Conservation (phyloP, 2,797 vertebrate species). For the Rachycentron canadum region DNA sequence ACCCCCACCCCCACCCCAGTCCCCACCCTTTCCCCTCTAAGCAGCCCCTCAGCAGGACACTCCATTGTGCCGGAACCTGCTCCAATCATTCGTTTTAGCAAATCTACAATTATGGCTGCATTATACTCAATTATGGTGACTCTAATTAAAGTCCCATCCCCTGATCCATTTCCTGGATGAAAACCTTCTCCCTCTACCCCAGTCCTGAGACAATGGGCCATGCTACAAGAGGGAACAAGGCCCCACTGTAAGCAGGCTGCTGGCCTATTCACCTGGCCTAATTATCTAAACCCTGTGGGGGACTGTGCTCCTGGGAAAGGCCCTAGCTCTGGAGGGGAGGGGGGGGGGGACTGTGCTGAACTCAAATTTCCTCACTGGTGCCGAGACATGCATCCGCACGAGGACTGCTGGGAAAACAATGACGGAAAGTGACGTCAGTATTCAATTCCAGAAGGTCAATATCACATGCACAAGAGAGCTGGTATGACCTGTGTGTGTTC, state of each 20-base stretch:
- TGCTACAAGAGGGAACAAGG: conserved; percentile 83
- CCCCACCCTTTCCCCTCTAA: neutral
- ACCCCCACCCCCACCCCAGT: neutral
- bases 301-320: conserved; percentile 77
- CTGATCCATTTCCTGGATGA: conserved; percentile 82
- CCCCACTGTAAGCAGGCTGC: conserved; percentile 83
- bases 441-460: conserved; percentile 28
- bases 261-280: conserved; percentile 87
- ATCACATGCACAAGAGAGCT: conserved; percentile 21
- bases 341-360: conserved; percentile 57
- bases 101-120: conserved; percentile 80
- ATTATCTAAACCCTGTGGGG: conserved; percentile 82
- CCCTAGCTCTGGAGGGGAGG: conserved; percentile 52
- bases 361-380: conserved; percentile 73
- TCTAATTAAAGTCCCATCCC: conserved; percentile 81
- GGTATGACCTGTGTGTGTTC: conserved; percentile 15
- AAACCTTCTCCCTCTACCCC: conserved; percentile 62
- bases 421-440: conserved; percentile 33
- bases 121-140: conserved; percentile 81
- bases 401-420: conserved; percentile 38
- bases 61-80: conserved; percentile 61
- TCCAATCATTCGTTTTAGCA: conserved; percentile 63
- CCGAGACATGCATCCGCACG: conserved; percentile 40
- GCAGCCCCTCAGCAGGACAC: conserved; percentile 45
- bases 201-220: conserved; percentile 77